Conservation (phyloP, 2,113 vertebrate genomes). For the Oncorhynchus gorbuscha region DNA sequence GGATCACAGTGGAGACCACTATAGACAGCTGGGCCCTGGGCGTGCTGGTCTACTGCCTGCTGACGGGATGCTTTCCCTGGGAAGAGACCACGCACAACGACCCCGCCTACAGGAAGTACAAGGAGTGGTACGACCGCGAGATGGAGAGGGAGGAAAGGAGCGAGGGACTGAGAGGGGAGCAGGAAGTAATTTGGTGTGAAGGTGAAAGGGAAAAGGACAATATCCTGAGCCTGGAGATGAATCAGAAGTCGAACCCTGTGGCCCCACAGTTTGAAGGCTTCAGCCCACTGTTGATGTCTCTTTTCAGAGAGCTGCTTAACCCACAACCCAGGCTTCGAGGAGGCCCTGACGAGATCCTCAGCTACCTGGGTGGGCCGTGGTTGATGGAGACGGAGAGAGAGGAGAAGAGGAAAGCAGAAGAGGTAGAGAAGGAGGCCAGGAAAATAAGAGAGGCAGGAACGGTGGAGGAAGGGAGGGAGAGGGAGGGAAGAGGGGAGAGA, state of each 20-base stretch:
- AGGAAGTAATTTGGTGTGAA: neutral
- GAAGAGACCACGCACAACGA: constrained; percentile 76
- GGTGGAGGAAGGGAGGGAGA: constrained; percentile 57
- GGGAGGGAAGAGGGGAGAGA: constrained; percentile 72
- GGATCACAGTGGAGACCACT: constrained; percentile 74
- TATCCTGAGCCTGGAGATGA: constrained; percentile 36
- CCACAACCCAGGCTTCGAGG: constrained; percentile 77
- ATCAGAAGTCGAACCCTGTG: constrained; percentile 45
- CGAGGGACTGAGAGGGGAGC: constrained; percentile 1
- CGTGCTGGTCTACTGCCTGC: constrained; percentile 81
- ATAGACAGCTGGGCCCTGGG: constrained; percentile 89
- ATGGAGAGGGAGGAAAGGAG: constrained; percentile 32
- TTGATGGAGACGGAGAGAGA: constrained; percentile 67
- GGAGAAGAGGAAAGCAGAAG: constrained; percentile 64
- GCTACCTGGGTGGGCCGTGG: constrained; percentile 77
- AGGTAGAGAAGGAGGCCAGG: constrained; percentile 68
- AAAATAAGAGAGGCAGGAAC: constrained; percentile 63
- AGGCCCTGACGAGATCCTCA: constrained; percentile 78
- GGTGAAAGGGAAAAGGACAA: constrained; percentile 25
- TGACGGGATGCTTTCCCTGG: constrained; percentile 88
- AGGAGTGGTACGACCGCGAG: constrained; percentile 74
- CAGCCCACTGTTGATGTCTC: constrained; percentile 66
- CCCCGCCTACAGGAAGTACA: constrained; percentile 74
- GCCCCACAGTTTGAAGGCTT: constrained; percentile 78
- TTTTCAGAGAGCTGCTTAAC: constrained; percentile 80